These are phyloP conservation scores for Myripristis jacobus DNA, from an alignment of 2,797 vertebrate species.

Conservation along the genomic window DNA sequence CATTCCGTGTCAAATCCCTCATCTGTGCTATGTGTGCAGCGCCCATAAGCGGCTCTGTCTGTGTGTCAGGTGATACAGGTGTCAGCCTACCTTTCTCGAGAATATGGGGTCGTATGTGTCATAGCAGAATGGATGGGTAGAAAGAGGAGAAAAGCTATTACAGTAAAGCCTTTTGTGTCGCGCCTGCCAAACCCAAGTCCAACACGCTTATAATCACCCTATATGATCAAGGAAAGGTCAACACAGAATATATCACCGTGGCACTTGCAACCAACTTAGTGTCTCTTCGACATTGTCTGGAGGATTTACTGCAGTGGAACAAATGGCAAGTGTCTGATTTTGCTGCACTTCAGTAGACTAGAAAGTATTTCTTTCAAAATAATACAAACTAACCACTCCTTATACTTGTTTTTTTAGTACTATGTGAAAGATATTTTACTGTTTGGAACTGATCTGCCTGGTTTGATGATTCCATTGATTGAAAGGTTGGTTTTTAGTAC, in stretches of 20 bases:
- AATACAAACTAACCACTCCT: not conserved
- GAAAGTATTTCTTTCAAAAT: not conserved
- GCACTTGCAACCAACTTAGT: slow-evolving; percentile 59
- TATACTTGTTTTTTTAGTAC: not conserved
- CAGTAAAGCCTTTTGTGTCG: slow-evolving; percentile 60
- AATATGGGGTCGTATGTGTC: slow-evolving; percentile 65
- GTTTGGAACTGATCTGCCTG: too few relatives aligned
- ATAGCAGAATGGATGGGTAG: slow-evolving; percentile 60
- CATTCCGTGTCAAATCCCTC: slow-evolving; percentile 28
- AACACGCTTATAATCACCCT: slow-evolving; percentile 66
- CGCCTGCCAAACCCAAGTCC: slow-evolving; percentile 61
- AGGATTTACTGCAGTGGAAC: slow-evolving; percentile 37
- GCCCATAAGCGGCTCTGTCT: slow-evolving; percentile 22
- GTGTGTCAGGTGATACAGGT: slow-evolving; percentile 19
- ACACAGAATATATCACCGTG: slow-evolving; percentile 59
- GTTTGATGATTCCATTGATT: too few relatives aligned
- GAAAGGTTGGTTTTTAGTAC: too few relatives aligned
- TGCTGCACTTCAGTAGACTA: too few relatives aligned
- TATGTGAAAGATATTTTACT: too few relatives aligned
- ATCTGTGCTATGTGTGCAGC: slow-evolving; percentile 15
- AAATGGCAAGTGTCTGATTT: too few relatives aligned
- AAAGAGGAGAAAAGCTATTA: slow-evolving; percentile 63
- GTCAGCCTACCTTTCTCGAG: slow-evolving; percentile 56
- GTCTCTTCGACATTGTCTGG: slow-evolving; percentile 47
- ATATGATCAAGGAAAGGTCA: slow-evolving; percentile 70